Base-by-base conservation (phyloP, 2,113 vertebrate genomes). In the Cebus imitator region DNA sequence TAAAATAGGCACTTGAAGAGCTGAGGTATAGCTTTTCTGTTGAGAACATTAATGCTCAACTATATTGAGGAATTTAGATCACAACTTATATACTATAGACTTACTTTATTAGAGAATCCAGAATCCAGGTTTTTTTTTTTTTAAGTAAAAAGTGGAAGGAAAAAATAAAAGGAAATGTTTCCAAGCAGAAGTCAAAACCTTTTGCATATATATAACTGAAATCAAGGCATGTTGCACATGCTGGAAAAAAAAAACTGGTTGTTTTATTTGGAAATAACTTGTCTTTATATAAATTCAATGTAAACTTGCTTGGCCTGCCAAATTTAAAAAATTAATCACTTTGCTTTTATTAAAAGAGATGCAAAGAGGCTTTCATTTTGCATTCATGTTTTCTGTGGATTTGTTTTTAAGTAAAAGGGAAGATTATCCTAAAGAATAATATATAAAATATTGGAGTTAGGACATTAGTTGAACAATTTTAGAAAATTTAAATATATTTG, bases 181-280 rank as follows among this genome's bases (percentile, higher is more conserved):
- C 73, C 57, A 78, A 93, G 10, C 2, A 85, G 16, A 76, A 21
- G 79, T 73, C 35, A 96, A 89, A 82, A 13, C 0, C 6, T 45
- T 86, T 87, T 72, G 11, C 8, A 58, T 55, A 50, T 0, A 13
- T 37, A 16, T 55, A 82, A 83, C 13, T 48, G 57, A 80, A 84
- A 91, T 43, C 18, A 73, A 93, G 48, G 2, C 8, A 78, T 85
- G 17, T 43, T 81, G 9, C 7, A 23, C 13, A 40, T 52, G 20
- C 50, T 81, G 5, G 25, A 61, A 66, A 73, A 93, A 88, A 85
- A 95, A 96, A 93, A 11, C 21, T 18, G 6, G 4, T n/a, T 16
- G 43, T 83, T 81, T 91, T n/a, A 57, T 70, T 87, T 68, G 23
- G 32, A 91, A 91, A 90, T 79, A 17, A 61, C n/a, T 95, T 84